Conservation (phyloP, 2,888 invertebrate genomes). For the Linhomoeus sp. region DNA sequence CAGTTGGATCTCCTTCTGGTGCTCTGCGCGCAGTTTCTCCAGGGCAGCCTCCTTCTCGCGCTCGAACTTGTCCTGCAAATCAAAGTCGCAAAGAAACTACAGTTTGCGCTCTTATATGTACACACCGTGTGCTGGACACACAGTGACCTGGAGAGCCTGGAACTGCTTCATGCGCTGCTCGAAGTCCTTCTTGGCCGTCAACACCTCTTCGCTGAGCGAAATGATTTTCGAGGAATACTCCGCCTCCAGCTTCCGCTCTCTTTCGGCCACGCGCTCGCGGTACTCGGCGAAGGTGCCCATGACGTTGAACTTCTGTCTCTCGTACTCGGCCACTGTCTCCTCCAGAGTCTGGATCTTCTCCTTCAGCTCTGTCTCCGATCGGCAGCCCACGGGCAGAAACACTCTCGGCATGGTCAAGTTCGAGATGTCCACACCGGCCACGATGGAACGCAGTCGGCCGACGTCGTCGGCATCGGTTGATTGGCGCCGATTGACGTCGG, state of each 20-base stretch:
- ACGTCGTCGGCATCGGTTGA: no score
- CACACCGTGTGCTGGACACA: no score
- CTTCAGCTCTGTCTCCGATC: constrained; percentile 18
- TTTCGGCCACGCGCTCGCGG: constrained; percentile 22
- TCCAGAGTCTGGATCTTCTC: constrained; percentile 24
- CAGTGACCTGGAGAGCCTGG: constrained; percentile 28
- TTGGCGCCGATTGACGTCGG: no score
- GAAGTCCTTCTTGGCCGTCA: constrained; percentile 31
- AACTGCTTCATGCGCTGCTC: constrained; percentile 33
- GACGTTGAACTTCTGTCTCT: constrained; percentile 22
- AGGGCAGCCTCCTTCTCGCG: constrained; percentile 25
- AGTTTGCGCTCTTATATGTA: no score
- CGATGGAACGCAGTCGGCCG: no score
- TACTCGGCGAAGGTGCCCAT: constrained; percentile 28
- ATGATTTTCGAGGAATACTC: constrained; percentile 29
- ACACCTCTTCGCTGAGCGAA: constrained; percentile 30
- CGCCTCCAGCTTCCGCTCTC: constrained; percentile 25
- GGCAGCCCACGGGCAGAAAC: no score
- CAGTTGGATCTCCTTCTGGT: constrained; percentile 26
- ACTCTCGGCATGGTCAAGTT: no score
- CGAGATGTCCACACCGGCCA: no score
- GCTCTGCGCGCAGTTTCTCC: constrained; percentile 24
- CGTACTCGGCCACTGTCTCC: constrained; percentile 27
- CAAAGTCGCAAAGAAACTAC: background rate
- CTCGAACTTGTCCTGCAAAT: constrained; percentile 22